A percentile compares a stretch with the other conserved stretches of the same genome.
Evolutionary conservation across 2,113 vertebrate species (phyloP).

Genomic region (Aptenodytes patagonicus): DNA sequence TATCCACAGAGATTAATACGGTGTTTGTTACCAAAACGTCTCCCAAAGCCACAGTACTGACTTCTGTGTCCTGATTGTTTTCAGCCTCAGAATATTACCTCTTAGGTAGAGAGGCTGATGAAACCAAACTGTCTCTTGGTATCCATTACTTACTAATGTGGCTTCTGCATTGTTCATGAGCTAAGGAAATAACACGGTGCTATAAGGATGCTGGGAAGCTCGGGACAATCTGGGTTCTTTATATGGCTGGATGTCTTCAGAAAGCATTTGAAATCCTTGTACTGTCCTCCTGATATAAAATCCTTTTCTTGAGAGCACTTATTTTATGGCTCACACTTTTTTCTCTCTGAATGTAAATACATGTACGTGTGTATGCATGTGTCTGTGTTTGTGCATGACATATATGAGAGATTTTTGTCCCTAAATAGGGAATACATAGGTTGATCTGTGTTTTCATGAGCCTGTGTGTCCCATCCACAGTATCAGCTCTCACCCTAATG

Average conservation of each 20-base stretch:
- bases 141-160: background rate
- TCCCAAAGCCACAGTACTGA: background rate
- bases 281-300: background rate
- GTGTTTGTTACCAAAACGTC: background rate
- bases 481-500: conserved; percentile 62
- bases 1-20: background rate
- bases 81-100: background rate
- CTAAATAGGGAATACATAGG: background rate
- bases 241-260: background rate
- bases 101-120: background rate
- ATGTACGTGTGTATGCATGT: background rate
- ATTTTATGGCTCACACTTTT: background rate
- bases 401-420: background rate
- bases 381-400: background rate
- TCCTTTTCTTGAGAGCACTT: background rate
- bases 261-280: background rate
- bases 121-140: background rate
- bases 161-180: background rate
- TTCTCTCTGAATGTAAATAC: background rate
- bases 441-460: background rate
- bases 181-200: background rate
- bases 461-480: background rate
- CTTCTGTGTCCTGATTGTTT: background rate
- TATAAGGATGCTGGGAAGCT: background rate
- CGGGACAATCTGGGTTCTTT: background rate